These are phyloP conservation scores for Rhadinocentrus ornatus DNA, from an alignment of 2,797 vertebrate genomes.

Conservation along the genomic window DNA sequence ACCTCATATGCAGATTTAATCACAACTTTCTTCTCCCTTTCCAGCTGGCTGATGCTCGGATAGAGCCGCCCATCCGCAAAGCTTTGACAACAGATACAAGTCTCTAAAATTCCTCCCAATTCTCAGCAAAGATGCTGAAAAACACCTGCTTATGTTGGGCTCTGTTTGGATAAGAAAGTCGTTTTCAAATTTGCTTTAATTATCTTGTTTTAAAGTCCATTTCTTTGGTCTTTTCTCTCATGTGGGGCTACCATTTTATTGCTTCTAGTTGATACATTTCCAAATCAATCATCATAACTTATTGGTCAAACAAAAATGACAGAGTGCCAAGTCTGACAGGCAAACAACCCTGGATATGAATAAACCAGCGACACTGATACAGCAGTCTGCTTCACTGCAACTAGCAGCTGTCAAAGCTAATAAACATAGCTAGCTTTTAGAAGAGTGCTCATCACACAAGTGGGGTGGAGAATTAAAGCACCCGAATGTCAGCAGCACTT, in stretches of 20 bases:
- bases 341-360: slow-evolving; percentile 5
- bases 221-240: neutral
- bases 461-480: slow-evolving; percentile 34
- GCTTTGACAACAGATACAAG: slow-evolving; percentile 50
- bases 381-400: slow-evolving; percentile 20
- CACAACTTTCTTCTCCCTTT: slow-evolving; percentile 61
- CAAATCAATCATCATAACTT: neutral
- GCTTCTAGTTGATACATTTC: slow-evolving; percentile 3
- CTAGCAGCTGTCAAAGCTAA: slow-evolving; percentile 18
- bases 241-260: neutral
- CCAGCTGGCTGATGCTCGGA: slow-evolving; percentile 59
- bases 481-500: slow-evolving; percentile 42
- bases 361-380: neutral
- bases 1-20: slow-evolving; percentile 63
- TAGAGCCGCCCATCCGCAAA: slow-evolving; percentile 41
- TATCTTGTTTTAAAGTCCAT: neutral
- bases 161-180: slow-evolving; percentile 6
- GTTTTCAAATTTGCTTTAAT: slow-evolving; percentile 22
- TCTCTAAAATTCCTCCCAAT: slow-evolving; percentile 39
- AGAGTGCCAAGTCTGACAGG: slow-evolving; percentile 3
- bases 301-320: neutral
- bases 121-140: slow-evolving; percentile 30
- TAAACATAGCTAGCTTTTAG: slow-evolving; percentile 26
- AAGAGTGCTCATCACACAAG: slow-evolving; percentile 25
- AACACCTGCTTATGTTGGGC: slow-evolving; percentile 13